These are phyloP conservation scores for Pterobdella sp. DNA, from an alignment of 2,888 invertebrate genomes.

Conservation along the genomic window DNA sequence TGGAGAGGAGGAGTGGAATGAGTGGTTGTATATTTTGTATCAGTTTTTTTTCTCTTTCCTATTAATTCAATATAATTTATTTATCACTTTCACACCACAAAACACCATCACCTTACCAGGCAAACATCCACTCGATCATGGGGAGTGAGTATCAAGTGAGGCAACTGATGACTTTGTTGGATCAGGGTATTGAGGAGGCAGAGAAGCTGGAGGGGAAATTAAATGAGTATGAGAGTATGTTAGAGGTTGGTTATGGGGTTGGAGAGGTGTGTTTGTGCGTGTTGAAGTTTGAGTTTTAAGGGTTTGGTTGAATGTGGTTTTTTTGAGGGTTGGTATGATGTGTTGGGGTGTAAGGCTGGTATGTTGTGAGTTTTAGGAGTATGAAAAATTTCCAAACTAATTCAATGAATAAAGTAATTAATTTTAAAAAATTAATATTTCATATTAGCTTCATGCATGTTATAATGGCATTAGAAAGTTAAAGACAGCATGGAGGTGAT, in stretches of 20 bases:
- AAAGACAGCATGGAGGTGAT: constrained; percentile 81
- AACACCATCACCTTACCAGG: constrained; percentile 51
- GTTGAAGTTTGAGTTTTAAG: not conserved
- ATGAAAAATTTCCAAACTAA: no score
- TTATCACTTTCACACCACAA: not conserved
- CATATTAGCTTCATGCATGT: no score
- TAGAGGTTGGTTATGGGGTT: constrained; percentile 8
- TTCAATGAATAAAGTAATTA: no score
- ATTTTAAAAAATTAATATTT: no score
- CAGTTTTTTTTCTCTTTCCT: no score
- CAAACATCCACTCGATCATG: constrained; percentile 82
- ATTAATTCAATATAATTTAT: not conserved
- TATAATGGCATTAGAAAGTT: constrained; percentile 66
- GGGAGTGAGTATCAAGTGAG: constrained; percentile 75
- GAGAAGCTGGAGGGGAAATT: constrained; percentile 55
- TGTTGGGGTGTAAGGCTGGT: not conserved
- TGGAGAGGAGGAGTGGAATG: not conserved
- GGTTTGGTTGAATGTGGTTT: not conserved
- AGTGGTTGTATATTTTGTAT: not conserved
- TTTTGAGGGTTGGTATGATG: not conserved
- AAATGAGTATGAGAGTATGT: constrained; percentile 66
- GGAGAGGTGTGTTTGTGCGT: not conserved
- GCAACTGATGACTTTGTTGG: constrained; percentile 63
- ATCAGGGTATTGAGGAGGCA: constrained; percentile 61
- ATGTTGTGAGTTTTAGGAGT: not conserved